phyloP scores from a whole-genome alignment of 2,797 vertebrate species.

The Poeciliopsis paucimaculata region DNA sequence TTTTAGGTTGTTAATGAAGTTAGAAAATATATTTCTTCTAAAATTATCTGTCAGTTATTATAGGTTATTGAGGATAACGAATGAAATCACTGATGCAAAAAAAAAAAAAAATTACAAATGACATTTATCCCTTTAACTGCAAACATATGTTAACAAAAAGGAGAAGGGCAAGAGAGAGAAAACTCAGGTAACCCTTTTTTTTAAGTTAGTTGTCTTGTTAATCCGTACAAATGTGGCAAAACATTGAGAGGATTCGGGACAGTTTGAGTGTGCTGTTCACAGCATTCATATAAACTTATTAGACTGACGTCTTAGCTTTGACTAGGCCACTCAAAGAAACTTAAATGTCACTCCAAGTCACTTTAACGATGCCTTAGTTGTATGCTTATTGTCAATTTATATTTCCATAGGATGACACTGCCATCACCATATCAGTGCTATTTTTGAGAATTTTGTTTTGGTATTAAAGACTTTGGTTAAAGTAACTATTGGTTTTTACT shows the following conservation, averaged over 20 bases:
- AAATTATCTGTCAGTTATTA: not conserved
- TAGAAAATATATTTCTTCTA: not conserved
- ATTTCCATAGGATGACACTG: not conserved
- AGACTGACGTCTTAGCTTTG: not conserved
- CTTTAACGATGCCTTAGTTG: not conserved
- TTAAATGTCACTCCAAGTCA: not conserved
- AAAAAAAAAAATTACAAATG: not conserved
- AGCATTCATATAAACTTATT: not conserved
- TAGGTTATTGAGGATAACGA: not conserved
- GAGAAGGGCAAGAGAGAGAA: not conserved
- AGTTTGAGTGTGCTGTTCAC: not conserved
- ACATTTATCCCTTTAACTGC: not conserved
- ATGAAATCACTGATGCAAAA: not conserved
- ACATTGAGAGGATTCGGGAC: not conserved
- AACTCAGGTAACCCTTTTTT: not conserved
- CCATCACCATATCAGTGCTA: not conserved
- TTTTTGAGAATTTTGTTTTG: not conserved
- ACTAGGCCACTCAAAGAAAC: not conserved
- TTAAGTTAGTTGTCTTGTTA: not conserved
- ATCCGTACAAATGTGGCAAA: not conserved
- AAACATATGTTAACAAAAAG: not conserved
- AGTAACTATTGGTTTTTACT: not conserved
- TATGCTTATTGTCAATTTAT: not conserved
- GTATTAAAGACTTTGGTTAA: not conserved
- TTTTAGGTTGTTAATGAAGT: not conserved